These are phyloP conservation scores for Sympetrum striolatum DNA, from an alignment of 2,888 invertebrate genomes.

Conservation along the genomic window DNA sequence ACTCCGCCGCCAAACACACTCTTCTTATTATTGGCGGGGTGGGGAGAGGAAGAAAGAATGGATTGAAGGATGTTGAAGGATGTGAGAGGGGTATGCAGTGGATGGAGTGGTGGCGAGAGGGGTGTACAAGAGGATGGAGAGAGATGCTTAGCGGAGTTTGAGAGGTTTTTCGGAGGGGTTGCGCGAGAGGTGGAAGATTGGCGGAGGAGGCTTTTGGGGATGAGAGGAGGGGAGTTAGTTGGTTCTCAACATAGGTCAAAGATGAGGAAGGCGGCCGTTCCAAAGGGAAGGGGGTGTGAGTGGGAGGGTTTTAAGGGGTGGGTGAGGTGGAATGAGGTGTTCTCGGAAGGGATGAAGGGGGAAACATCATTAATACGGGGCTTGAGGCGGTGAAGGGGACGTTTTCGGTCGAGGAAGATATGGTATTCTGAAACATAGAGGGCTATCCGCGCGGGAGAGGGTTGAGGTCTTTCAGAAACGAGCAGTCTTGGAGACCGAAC, in stretches of 20 bases:
- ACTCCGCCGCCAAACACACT: not conserved
- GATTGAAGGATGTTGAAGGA: not conserved
- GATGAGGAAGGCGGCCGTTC: constrained; percentile 20
- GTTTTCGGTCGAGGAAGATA: constrained; percentile 34
- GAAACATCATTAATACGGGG: constrained; percentile 40
- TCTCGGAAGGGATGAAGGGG: constrained; percentile 20
- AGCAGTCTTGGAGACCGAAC: not conserved
- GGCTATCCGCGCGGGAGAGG: constrained; percentile 13
- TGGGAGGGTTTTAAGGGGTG: not conserved
- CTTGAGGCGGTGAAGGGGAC: constrained; percentile 41
- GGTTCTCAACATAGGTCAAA: not conserved
- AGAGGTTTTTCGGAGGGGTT: not conserved
- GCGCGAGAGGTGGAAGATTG: not conserved
- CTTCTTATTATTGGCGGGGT: not conserved
- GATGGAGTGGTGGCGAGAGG: not conserved
- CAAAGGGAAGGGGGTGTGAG: not conserved
- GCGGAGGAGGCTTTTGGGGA: not conserved
- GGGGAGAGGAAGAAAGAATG: not conserved
- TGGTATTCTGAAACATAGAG: constrained; percentile 18
- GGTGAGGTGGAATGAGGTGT: not conserved
- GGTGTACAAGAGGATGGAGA: not conserved
- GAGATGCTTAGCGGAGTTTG: not conserved
- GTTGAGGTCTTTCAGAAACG: not conserved
- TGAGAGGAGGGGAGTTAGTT: not conserved
- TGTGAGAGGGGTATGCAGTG: not conserved